Evolutionary conservation across 2,888 invertebrate genomes (phyloP).

Genomic region (Habroteleia sp.): DNA sequence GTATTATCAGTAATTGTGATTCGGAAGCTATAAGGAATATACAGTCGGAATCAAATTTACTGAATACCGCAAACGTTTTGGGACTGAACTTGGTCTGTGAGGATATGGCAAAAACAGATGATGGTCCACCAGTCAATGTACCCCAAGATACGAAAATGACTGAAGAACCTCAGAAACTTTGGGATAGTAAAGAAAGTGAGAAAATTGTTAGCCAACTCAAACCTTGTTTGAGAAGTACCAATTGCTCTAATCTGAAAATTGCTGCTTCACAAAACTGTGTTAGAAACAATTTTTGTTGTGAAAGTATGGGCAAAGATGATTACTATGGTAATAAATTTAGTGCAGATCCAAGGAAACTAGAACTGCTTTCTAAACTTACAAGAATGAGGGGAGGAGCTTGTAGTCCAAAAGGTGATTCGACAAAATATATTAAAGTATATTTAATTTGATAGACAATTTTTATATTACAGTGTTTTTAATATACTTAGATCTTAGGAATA

Average conservation of each 20-base stretch:
- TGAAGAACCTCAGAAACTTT: background rate
- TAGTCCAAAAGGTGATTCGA: conserved; percentile 24
- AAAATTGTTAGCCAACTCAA: conserved; percentile 7
- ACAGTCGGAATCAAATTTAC: conserved; percentile 17
- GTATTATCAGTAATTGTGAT: too few relatives aligned
- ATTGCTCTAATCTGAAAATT: conserved; percentile 32
- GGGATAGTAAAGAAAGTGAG: background rate
- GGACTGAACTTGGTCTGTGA: conserved; percentile 67
- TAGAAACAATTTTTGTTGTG: conserved; percentile 56
- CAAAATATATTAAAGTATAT: too few relatives aligned
- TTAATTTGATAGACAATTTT: too few relatives aligned
- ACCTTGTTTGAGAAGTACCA: conserved; percentile 16
- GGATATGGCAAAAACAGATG: conserved; percentile 65
- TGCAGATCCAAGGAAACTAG: conserved; percentile 4
- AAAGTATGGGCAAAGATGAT: conserved; percentile 32
- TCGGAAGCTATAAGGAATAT: conserved; percentile 15
- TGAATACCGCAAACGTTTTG: conserved; percentile 63
- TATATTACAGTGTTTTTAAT: too few relatives aligned
- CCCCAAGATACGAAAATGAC: conserved; percentile 26
- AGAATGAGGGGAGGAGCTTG: conserved; percentile 70
- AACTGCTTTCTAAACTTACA: conserved; percentile 27
- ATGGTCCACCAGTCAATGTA: conserved; percentile 59
- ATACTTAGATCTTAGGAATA: too few relatives aligned
- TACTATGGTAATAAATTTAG: background rate
- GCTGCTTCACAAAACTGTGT: conserved; percentile 21